Conservation (phyloP, 2,113 vertebrate species). For the Cryptomyrus ogoouensis region DNA sequence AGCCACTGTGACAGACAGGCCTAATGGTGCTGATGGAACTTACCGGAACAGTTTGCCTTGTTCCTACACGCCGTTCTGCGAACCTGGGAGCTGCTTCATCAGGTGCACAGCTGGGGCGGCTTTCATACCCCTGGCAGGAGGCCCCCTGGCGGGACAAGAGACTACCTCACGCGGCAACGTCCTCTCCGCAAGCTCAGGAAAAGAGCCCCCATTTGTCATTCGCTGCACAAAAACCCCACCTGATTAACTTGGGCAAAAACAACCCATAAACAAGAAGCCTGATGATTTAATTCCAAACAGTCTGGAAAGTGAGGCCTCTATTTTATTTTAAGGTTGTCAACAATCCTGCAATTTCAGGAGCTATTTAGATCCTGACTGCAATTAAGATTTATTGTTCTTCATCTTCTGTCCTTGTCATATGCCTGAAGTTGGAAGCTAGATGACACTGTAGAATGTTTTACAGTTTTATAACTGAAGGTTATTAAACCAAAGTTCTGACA, state of each 20-base stretch:
- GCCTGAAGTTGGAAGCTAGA: not conserved
- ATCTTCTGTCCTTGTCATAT: not conserved
- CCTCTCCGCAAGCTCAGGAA: not conserved
- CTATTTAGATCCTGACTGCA: not conserved
- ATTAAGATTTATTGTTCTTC: not conserved
- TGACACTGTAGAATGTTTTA: not conserved
- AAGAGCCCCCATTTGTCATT: not conserved
- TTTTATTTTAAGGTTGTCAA: slow-evolving; percentile 8
- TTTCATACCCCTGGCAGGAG: not conserved
- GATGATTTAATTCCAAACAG: not conserved
- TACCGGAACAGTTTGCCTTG: not conserved
- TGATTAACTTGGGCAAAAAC: not conserved
- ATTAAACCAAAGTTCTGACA: not conserved
- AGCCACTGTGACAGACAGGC: not conserved
- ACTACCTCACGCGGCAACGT: not conserved
- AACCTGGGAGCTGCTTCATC: not conserved
- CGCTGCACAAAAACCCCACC: not conserved
- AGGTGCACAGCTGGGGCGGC: not conserved
- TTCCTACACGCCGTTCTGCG: not conserved
- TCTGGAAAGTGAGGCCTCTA: not conserved
- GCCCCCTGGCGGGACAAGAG: not conserved
- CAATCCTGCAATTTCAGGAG: not conserved
- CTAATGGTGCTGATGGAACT: not conserved
- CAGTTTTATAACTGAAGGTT: not conserved
- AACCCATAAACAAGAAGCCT: not conserved